Percentiles rank a stretch among this genome's conserved stretches.
These are phyloP conservation scores for Madoqua kirkii DNA, from an alignment of 2,113 vertebrate species.

Conservation along the genomic window DNA sequence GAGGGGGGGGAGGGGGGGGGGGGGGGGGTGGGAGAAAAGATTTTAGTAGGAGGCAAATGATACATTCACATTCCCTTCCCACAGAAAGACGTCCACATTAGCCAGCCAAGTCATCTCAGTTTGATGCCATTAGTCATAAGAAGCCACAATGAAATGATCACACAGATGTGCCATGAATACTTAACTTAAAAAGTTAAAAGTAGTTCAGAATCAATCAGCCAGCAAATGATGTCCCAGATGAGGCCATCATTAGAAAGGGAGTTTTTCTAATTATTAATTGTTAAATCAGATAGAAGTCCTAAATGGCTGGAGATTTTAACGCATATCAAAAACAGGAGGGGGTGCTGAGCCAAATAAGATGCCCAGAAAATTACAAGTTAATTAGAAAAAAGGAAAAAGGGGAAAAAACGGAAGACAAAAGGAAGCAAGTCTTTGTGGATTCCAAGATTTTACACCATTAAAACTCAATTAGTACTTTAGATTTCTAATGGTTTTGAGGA, in stretches of 20 bases:
- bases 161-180: slow-evolving; percentile 76
- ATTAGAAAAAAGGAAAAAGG: slow-evolving; percentile 50
- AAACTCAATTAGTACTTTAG: slow-evolving; percentile 79
- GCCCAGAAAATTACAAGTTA: slow-evolving; percentile 70
- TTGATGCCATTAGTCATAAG: slow-evolving; percentile 74
- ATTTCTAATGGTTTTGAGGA: slow-evolving; percentile 79
- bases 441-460: slow-evolving; percentile 78
- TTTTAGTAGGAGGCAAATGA: slow-evolving; percentile 52
- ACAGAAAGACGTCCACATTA: slow-evolving; percentile 62
- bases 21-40: slow-evolving; percentile 13
- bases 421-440: slow-evolving; percentile 55
- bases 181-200: slow-evolving; percentile 81
- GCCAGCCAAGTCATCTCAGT: slow-evolving; percentile 61
- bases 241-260: slow-evolving; percentile 55
- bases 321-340: slow-evolving; percentile 57
- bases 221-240: slow-evolving; percentile 72
- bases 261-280: slow-evolving; percentile 71
- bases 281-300: slow-evolving; percentile 68
- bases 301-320: slow-evolving; percentile 63
- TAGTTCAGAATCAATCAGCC: slow-evolving; percentile 80
- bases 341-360: slow-evolving; percentile 64
- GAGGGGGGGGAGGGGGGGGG: slow-evolving; percentile 2
- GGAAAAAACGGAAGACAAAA: not conserved
- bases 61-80: slow-evolving; percentile 42
- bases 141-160: slow-evolving; percentile 75